A percentile compares a stretch with the other conserved stretches of the same genome.
Evolutionary conservation across 2,113 vertebrate genomes (phyloP).

Genomic region (Epinephelus lanceolatus): DNA sequence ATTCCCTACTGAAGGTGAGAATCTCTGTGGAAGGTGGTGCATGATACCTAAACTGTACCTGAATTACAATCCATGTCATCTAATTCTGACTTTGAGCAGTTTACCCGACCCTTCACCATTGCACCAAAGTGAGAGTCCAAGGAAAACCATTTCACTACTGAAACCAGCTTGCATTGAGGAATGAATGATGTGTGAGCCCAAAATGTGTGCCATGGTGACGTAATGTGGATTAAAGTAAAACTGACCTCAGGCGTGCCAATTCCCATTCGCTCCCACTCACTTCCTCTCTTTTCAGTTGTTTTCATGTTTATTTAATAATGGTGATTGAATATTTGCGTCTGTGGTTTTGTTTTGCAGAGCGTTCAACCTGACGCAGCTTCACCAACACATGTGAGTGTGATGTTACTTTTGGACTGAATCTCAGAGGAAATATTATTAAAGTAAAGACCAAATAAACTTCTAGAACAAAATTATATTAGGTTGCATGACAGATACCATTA

Average conservation of each 20-base stretch:
- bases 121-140: not conserved
- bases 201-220: not conserved
- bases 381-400: constrained; percentile 93
- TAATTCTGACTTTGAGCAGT: not conserved
- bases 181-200: not conserved
- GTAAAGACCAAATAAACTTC: not conserved
- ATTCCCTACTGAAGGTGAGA: constrained; percentile 97
- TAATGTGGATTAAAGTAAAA: constrained; percentile 2
- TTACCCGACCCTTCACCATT: not conserved
- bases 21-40: not conserved
- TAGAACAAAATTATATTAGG: not conserved
- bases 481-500: not conserved
- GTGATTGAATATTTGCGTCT: not conserved
- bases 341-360: constrained; percentile 85
- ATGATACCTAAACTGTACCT: too few relatives aligned
- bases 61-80: too few relatives aligned
- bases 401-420: not conserved
- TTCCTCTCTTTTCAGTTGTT: constrained; percentile 7
- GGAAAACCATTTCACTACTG: not conserved
- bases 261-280: constrained; percentile 1
- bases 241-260: not conserved
- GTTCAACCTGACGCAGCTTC: constrained; percentile 98
- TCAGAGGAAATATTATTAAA: not conserved
- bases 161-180: not conserved
- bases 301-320: not conserved